phyloP scores from a whole-genome alignment of 2,797 vertebrate genomes.

The Pangasius krempfi region DNA sequence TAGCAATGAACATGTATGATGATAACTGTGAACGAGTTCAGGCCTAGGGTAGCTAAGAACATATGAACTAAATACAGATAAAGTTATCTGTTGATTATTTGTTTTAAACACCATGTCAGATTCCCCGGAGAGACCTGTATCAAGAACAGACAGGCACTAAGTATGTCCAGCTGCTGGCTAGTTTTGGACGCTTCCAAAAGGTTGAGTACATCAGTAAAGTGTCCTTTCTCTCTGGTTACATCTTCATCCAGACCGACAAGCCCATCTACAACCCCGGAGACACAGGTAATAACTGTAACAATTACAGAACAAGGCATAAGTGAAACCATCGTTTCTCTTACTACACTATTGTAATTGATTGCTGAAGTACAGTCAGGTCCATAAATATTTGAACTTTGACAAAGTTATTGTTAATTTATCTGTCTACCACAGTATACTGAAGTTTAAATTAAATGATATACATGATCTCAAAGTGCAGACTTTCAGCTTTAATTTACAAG shows the following conservation, averaged over 20 bases:
- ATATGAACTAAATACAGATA: not conserved
- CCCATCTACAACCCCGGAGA: constrained; percentile 78
- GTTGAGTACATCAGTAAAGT: constrained; percentile 62
- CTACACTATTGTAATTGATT: not conserved
- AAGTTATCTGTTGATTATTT: not conserved
- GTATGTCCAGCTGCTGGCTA: constrained; percentile 65
- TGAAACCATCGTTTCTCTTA: not conserved
- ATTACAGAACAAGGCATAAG: not conserved
- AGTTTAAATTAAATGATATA: not conserved
- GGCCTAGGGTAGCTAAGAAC: not conserved
- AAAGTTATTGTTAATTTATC: no score
- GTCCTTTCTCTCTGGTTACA: constrained; percentile 73
- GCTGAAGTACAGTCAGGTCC: not conserved
- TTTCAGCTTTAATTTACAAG: not conserved
- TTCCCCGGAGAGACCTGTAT: constrained; percentile 57
- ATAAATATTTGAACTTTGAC: not conserved
- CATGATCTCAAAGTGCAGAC: not conserved
- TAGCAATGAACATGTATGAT: not conserved
- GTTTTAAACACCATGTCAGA: constrained; percentile 53
- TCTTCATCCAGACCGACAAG: constrained; percentile 80
- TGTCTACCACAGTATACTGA: not conserved
- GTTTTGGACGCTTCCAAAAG: constrained; percentile 41
- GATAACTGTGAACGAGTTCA: not conserved
- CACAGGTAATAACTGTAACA: constrained; percentile 59
- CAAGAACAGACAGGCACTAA: constrained; percentile 61